A percentile compares a stretch with the other conserved stretches of the same genome.
Conservation (phyloP, 1,140 invertebrate species). For the Coelopa frigida region DNA sequence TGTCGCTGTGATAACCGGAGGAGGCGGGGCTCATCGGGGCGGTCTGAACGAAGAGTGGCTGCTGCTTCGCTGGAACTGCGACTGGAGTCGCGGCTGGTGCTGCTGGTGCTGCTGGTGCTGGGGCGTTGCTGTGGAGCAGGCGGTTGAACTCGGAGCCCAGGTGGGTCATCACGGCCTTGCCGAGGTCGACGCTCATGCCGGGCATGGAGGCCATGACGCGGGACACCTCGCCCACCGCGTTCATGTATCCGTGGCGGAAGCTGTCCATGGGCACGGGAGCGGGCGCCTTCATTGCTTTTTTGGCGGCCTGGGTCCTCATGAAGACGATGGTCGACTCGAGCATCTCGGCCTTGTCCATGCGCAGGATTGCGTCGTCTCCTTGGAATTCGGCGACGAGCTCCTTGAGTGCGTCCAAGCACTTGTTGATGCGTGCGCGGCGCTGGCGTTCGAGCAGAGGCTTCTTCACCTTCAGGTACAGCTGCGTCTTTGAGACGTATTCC, state of each 20-base stretch:
- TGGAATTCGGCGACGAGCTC: constrained; percentile 85
- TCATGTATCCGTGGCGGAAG: constrained; percentile 84
- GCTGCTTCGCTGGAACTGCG: constrained; percentile 23
- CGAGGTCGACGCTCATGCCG: constrained; percentile 73
- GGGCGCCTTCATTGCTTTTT: constrained; percentile 25
- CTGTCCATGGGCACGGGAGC: constrained; percentile 55
- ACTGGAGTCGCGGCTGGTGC: constrained; percentile 11
- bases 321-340: constrained; percentile 84
- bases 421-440: constrained; percentile 87
- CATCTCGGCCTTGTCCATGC: constrained; percentile 95
- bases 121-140: constrained; percentile 50
- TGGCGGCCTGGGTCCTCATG: constrained; percentile 50
- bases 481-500: constrained; percentile 61
- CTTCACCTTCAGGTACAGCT: constrained; percentile 89
- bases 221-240: constrained; percentile 87
- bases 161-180: constrained; percentile 80
- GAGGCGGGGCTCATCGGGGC: constrained; percentile 32
- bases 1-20: constrained; percentile 39
- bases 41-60: background rate
- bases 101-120: constrained; percentile 7
- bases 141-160: constrained; percentile 73
- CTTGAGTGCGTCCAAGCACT: constrained; percentile 87
- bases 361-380: constrained; percentile 82
- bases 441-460: constrained; percentile 94
- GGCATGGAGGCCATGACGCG: constrained; percentile 75